Base-by-base conservation (phyloP, 2,888 invertebrate genomes). In the Drosophila monieri region DNA sequence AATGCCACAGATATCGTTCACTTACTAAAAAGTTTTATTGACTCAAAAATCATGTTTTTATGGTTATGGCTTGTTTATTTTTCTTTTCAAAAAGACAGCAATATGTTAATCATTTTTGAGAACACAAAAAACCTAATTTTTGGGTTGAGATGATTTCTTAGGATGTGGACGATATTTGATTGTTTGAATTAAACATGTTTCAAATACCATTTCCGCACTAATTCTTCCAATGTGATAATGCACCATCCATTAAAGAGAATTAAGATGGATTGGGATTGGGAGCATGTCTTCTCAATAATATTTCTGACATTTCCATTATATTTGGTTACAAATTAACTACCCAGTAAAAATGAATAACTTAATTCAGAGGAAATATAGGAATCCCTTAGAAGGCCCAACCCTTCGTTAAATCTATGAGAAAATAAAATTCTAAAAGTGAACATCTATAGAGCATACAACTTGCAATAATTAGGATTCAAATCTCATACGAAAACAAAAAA, bases 381-480 rank as follows among this genome's bases (percentile, higher is more conserved):
- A 18, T 62, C 37, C 62, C 61, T 56, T 49, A 43, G 67, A 75
- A 61, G 62, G 71, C 64, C 64, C 5, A 41, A 12, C 12, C 41
- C 74, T 53, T 70, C 64, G 62, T 12, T 37, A 67, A 74, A 70
- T 72, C 72, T 14, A 51, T 12, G 56, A 67, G 51, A 60, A 73
- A 68, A 65, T 27, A 62, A 25, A 6, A 72, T 55, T 64, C 76
- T 58, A 68, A 30, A 39, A 53, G 49, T 27, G 51, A 67, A 62
- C 58, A 67, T 60, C 51, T 41, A 71, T 80, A 74, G 80, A 54
- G 44, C 43, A 73, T 81, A 78, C 56, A 72, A 76, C 60, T 76
- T 68, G 64, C 60, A 78, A 64, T 78, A 71, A 76, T 71, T 78
- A 76, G 77, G 73, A 75, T 64, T 67, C 74, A 54, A 61, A 60